These are phyloP conservation scores for Aphaenogaster ashmeadi DNA, from an alignment of 1,140 invertebrate genomes.

Conservation along the genomic window DNA sequence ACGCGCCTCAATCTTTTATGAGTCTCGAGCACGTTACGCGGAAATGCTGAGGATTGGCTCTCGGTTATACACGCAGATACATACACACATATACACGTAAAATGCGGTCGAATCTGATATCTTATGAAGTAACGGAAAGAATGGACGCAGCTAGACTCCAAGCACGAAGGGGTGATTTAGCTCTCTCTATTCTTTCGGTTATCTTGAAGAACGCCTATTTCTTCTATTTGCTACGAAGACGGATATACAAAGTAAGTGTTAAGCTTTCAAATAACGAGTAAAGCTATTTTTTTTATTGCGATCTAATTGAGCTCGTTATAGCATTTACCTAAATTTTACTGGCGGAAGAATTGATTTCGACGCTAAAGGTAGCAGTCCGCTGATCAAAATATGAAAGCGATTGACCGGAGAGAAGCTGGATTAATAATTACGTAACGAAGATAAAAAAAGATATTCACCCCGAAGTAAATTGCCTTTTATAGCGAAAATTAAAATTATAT, in stretches of 20 bases:
- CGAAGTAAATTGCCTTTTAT: neutral
- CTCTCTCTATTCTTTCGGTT: neutral
- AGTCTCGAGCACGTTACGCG: neutral
- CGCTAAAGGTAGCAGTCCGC: neutral
- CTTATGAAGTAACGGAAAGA: conserved; percentile 20
- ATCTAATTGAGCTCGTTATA: neutral
- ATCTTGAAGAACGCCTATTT: neutral
- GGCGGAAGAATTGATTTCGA: neutral
- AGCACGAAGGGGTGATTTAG: neutral
- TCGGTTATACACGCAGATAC: no score
- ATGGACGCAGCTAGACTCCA: neutral
- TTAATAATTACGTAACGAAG: conserved; percentile 8
- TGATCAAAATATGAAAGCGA: neutral
- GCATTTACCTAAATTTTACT: neutral
- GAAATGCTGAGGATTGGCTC: neutral
- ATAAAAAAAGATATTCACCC: neutral
- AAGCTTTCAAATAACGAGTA: neutral
- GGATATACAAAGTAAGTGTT: neutral
- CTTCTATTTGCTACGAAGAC: neutral
- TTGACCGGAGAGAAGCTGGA: neutral
- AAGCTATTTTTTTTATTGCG: neutral
- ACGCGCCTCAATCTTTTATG: neutral
- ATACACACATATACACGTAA: neutral
- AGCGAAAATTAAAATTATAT: neutral
- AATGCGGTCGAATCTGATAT: neutral